phyloP scores from a whole-genome alignment of 2,113 vertebrate species.

The Rhinopomastus cyanomelas region DNA sequence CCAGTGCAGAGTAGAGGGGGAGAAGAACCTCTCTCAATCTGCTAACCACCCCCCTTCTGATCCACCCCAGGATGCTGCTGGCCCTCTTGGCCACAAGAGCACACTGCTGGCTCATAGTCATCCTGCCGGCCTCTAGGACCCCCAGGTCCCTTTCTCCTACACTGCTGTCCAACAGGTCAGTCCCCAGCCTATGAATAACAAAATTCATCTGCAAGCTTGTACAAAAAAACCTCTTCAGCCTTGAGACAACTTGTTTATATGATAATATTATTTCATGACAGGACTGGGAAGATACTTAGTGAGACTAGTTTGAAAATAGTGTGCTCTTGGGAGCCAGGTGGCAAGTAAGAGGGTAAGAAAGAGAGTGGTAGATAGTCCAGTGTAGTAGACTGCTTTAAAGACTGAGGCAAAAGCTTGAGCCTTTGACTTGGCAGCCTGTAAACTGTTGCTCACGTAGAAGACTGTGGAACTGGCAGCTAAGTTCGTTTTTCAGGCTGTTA shows the following conservation, averaged over 20 bases:
- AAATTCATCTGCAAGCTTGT: background rate
- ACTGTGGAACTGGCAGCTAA: background rate
- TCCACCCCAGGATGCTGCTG: too few relatives aligned
- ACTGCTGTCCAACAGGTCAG: too few relatives aligned
- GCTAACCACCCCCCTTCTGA: too few relatives aligned
- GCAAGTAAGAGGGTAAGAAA: background rate
- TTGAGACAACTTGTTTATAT: background rate
- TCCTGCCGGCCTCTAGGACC: too few relatives aligned
- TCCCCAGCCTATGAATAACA: too few relatives aligned
- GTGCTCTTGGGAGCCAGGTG: background rate
- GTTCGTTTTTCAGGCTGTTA: background rate
- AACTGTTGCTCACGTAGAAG: background rate
- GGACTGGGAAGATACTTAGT: background rate
- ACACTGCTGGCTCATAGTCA: too few relatives aligned
- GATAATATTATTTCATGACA: background rate
- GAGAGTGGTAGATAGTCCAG: background rate
- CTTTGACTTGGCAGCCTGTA: background rate
- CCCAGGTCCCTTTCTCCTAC: too few relatives aligned
- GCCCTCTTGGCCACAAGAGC: too few relatives aligned
- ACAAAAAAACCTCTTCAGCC: background rate
- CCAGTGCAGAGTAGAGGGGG: too few relatives aligned
- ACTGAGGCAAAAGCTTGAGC: background rate
- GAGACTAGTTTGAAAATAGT: background rate
- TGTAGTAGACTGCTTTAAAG: background rate
- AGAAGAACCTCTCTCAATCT: too few relatives aligned